These are phyloP conservation scores for Boleophthalmus pectinirostris DNA, from an alignment of 2,113 vertebrate species.

Conservation along the genomic window DNA sequence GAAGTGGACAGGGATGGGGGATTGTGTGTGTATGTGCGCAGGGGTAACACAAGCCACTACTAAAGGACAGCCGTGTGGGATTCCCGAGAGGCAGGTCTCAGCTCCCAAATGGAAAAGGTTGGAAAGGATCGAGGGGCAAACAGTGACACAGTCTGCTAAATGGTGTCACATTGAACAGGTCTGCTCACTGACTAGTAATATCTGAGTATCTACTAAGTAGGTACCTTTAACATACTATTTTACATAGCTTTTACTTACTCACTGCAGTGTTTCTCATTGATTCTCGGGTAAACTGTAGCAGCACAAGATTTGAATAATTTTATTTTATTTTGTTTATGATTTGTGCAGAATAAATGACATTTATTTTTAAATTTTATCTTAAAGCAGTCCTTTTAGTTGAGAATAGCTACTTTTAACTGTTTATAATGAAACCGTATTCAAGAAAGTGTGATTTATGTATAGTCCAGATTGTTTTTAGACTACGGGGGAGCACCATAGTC, in stretches of 20 bases:
- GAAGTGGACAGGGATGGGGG: conserved; percentile 48
- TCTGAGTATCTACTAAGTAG: background rate
- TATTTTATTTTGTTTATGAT: background rate
- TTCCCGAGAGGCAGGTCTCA: conserved; percentile 43
- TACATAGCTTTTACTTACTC: too few species aligned
- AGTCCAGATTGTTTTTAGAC: too few species aligned
- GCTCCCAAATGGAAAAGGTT: conserved; percentile 17
- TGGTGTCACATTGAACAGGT: background rate
- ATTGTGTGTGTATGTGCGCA: conserved; percentile 30
- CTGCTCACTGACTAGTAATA: background rate
- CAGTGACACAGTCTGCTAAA: conserved; percentile 8
- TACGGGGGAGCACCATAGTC: too few species aligned
- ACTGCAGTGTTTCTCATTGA: too few species aligned
- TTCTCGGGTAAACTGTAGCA: too few species aligned
- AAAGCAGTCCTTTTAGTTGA: too few species aligned
- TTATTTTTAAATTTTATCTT: too few species aligned
- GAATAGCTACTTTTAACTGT: too few species aligned
- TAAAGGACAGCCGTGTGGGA: conserved; percentile 44
- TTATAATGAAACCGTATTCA: too few species aligned
- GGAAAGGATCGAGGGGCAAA: conserved; percentile 18
- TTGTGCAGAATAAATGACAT: too few species aligned
- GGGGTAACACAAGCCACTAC: conserved; percentile 39
- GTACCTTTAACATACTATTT: background rate
- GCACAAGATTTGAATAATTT: background rate
- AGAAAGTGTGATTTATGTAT: too few species aligned